Base-by-base conservation (phyloP, 2,113 vertebrate genomes). In the Oncorhynchus kisutch region DNA sequence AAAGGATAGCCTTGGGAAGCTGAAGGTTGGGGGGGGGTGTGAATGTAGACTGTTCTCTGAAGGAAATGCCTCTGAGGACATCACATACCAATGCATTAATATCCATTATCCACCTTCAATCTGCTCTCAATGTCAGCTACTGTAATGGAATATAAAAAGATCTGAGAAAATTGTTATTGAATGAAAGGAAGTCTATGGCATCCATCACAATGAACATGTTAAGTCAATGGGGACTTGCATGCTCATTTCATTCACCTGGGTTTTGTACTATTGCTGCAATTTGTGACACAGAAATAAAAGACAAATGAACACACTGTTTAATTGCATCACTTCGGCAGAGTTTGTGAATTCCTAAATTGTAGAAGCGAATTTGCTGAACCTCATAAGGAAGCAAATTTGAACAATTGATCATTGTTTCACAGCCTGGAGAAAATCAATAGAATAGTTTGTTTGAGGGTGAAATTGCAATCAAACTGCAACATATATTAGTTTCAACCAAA, bases 401-500 rank as follows among this genome's bases (percentile, higher is more conserved):
- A 81, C 79, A 86, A 87, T 89, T 78, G 70, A 86, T 89, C 84
- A 82, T 72, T 65, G 67, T 82, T 87, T 85, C 71, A 70, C 6
- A 45, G 34, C 27, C 83, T 75, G 76, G 78, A 73, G 78, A 81
- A 88, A 91, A 90, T 91, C 89, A 83, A 91, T 92, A 85, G 74
- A 74, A 70, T 75, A 62, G 51, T 67, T 79, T 71, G 68, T 90
- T 89, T 84, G 86, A 83, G 86, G 90, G 85, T 91, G 88, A 91
- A 91, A 92, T 90, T 91, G 85, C 88, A 87, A 89, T 91, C 85
- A 92, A 90, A 73, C 39, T 66, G 85, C 77, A 77, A 84, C 82
- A 82, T 84, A 82, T 86, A 85, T 86, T 87, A 83, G 64, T 82
- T 67, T 81, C 82, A 73, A 82, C 75, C 81, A 88, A 85, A 78